Evolutionary conservation across 2,888 invertebrate species (phyloP).

Genomic region (Diarsia brunnea): DNA sequence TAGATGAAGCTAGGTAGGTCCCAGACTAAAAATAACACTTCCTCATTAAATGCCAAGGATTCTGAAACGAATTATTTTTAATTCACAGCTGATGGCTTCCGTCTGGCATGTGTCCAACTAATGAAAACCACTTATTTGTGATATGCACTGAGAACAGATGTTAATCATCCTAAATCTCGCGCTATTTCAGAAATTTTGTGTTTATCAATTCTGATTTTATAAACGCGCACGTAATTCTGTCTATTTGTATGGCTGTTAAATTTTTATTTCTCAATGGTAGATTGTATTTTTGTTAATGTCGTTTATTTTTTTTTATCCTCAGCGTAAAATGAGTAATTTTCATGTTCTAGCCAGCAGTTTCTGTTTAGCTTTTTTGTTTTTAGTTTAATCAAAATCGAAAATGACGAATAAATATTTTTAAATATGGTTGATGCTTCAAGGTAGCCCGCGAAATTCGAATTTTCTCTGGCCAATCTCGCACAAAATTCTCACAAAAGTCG

Average conservation of each 20-base stretch:
- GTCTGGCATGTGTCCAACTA: constrained; percentile 55
- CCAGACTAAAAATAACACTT: constrained; percentile 43
- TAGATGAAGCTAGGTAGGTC: constrained; percentile 12
- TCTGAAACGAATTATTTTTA: constrained; percentile 54
- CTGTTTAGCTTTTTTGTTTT: too few species aligned
- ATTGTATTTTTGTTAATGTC: too few species aligned
- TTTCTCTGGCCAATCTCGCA: too few species aligned
- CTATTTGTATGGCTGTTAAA: not conserved
- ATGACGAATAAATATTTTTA: too few species aligned
- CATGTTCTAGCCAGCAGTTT: not conserved
- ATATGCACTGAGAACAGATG: constrained; percentile 32
- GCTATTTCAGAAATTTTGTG: constrained; percentile 14
- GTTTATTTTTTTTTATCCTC: not conserved
- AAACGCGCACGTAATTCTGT: not conserved
- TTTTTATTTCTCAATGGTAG: not conserved
- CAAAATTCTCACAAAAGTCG: too few species aligned
- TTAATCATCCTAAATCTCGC: constrained; percentile 11
- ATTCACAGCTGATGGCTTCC: constrained; percentile 46
- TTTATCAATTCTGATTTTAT: not conserved
- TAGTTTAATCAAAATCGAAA: not conserved
- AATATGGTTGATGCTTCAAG: too few species aligned
- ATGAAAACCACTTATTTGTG: constrained; percentile 51
- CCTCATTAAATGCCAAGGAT: constrained; percentile 45
- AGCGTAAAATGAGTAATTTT: not conserved
- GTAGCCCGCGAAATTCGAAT: too few species aligned